phyloP scores from a whole-genome alignment of 2,113 vertebrate species.

The Apodemus sylvaticus region DNA sequence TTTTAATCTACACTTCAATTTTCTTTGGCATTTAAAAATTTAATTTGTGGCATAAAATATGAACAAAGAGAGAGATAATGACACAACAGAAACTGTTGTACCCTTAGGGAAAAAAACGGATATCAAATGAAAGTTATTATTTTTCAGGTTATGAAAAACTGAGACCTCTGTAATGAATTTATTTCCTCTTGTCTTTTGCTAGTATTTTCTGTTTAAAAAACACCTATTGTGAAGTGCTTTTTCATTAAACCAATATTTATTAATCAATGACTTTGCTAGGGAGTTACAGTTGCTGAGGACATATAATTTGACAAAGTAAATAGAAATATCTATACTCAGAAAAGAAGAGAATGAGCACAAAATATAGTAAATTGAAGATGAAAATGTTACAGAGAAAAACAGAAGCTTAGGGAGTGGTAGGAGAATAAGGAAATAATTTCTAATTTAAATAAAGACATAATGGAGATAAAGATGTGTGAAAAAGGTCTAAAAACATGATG shows the following conservation, averaged over 20 bases:
- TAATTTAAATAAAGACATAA: background rate
- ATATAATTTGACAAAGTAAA: background rate
- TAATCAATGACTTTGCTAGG: constrained; percentile 9
- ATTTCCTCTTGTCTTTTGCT: background rate
- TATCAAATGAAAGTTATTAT: background rate
- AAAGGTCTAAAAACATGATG: background rate
- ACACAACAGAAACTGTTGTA: background rate
- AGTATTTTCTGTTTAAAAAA: background rate
- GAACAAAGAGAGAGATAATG: background rate
- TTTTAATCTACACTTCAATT: background rate
- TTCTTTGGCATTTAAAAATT: background rate
- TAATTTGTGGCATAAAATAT: background rate
- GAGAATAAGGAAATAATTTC: background rate
- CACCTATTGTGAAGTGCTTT: background rate
- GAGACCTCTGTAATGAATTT: background rate
- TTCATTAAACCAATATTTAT: constrained; percentile 7
- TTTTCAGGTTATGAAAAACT: background rate
- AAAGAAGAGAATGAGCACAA: background rate
- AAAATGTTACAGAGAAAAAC: background rate
- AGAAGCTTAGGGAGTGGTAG: background rate
- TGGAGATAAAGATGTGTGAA: background rate
- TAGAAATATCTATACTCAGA: background rate
- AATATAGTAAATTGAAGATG: background rate
- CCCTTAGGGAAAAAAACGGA: background rate
- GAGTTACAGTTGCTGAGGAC: background rate